Conservation (phyloP, 2,797 vertebrate species). For the Petrocephalus schoutedeni region DNA sequence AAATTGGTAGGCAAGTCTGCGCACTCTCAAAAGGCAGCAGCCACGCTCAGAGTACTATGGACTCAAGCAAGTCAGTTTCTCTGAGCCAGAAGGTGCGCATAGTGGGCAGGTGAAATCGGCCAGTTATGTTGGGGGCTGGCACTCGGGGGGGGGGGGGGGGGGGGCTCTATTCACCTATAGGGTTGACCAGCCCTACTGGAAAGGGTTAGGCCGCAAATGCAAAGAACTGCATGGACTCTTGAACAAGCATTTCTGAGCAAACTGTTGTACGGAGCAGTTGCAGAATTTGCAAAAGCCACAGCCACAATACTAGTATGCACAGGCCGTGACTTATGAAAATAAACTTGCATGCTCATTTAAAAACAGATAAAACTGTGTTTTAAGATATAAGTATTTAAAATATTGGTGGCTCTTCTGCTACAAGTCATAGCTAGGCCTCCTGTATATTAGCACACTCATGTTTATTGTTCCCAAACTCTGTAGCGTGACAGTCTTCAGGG, state of each 20-base stretch:
- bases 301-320: background rate
- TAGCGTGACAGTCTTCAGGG: background rate
- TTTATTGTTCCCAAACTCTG: background rate
- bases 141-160: too few species aligned
- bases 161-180: background rate
- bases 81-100: background rate
- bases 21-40: background rate
- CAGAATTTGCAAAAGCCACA: background rate
- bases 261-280: background rate
- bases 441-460: background rate
- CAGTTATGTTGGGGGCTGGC: background rate
- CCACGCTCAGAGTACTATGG: background rate
- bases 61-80: background rate
- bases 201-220: background rate
- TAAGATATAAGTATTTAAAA: background rate
- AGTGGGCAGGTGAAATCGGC: background rate
- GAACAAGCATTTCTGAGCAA: background rate
- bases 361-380: background rate
- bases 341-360: background rate
- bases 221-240: background rate
- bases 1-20: background rate
- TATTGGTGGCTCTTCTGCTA: background rate
- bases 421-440: background rate
- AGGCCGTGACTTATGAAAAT: background rate
- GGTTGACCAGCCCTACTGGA: background rate